These are phyloP conservation scores for Prunella himalayana DNA, from an alignment of 2,113 vertebrate genomes.

Conservation along the genomic window DNA sequence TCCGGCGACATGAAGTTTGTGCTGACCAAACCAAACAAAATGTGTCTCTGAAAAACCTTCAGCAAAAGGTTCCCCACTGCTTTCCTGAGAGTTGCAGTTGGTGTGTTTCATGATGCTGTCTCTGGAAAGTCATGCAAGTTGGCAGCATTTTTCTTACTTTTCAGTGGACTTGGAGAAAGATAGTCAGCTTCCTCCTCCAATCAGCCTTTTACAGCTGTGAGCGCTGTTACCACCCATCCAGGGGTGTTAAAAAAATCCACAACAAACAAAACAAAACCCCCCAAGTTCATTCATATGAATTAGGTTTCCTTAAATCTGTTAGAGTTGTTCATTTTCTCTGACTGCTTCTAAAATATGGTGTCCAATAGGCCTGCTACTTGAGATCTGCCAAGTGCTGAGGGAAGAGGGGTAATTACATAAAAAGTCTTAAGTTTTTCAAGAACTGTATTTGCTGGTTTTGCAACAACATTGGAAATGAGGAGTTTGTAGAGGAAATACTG, in stretches of 20 bases:
- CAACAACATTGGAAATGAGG: neutral
- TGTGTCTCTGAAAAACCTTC: neutral
- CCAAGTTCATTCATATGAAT: neutral
- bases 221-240: neutral
- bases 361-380: neutral
- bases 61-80: neutral
- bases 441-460: neutral
- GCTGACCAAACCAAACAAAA: fast-evolving
- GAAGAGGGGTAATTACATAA: neutral
- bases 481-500: neutral
- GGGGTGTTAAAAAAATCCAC: neutral
- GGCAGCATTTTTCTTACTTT: neutral
- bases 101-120: neutral
- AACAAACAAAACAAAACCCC: neutral
- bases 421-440: neutral
- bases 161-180: neutral
- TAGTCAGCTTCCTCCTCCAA: neutral
- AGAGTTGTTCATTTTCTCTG: neutral
- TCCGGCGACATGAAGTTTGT: fast-evolving
- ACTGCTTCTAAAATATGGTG: neutral
- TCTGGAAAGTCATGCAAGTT: neutral
- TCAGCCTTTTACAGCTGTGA: neutral
- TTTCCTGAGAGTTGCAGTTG: neutral
- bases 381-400: neutral
- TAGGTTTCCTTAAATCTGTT: neutral